Base-by-base conservation (phyloP, 2,113 vertebrate genomes). In the Elephas maximus region DNA sequence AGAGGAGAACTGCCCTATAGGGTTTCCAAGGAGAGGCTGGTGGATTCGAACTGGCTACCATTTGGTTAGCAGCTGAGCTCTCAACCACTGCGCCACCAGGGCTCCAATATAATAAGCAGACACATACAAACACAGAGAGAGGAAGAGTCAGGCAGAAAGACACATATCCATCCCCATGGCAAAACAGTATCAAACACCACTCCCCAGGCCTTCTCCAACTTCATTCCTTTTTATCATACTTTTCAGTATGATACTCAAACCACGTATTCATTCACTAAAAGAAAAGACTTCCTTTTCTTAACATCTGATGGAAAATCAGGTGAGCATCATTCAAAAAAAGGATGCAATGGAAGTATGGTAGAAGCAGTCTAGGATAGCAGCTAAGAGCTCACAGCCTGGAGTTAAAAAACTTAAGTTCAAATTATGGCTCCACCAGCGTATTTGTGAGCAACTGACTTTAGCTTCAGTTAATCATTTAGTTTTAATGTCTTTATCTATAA, bases 401-500 rank as follows among this genome's bases (percentile, higher is more conserved):
- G 48, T 84, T 41, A 81, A 17, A 92, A 41, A 78, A 91, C 33
- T 62, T 28, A 48, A 12, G 6, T 69, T 80, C 63, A 80, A 90
- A 62, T 77, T 57, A 63, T 87, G 48, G n/a, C 37, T 85, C 57
- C 26, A 69, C 26, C 57, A 23, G 21, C 65, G 63, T 62, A 79
- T 62, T 60, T 91, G 57, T 76, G 76, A 73, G 44, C 30, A 87
- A 23, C 89, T 67, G 73, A 82, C 30, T 95, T 93, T 37, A 85
- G 57, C 21, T 93, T 92, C 78, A n/a, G 63, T 78, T 53, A 73
- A 76, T 67, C 77, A 78, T 79, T 93, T 67, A 76, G 18, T 69
- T 93, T 93, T 71, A 73, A 10, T 60, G 67, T 88, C 93, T 89
- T 96, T 51, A 67, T 67, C 57, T 76, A 87, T n/a, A 95, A 85